Evolutionary conservation across 2,113 vertebrate species (phyloP).

Genomic region (Rhinopomastus cyanomelas): DNA sequence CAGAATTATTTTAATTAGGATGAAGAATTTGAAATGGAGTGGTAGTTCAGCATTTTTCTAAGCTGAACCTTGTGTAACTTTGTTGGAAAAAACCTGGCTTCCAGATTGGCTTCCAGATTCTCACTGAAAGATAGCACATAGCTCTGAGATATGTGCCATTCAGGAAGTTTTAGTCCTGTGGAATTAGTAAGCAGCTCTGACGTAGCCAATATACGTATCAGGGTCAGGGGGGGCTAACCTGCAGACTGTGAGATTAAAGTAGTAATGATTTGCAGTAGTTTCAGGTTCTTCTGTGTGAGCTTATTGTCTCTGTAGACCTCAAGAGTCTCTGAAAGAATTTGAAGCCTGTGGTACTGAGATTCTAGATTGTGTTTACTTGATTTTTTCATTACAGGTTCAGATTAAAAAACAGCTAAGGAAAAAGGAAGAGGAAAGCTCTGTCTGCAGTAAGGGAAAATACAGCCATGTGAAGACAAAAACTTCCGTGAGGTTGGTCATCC

Average conservation of each 20-base stretch:
- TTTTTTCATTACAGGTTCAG: conserved; percentile 72
- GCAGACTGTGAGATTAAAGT: background rate
- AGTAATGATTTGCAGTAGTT: background rate
- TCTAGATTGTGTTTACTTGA: background rate
- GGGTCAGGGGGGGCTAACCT: no score
- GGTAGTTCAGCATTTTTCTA: background rate
- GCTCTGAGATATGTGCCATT: background rate
- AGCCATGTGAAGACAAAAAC: conserved; percentile 43
- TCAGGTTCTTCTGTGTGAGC: background rate
- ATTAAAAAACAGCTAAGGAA: conserved; percentile 61
- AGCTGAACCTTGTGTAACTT: background rate
- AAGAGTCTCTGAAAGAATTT: background rate
- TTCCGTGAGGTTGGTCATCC: conserved; percentile 65
- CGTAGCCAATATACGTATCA: background rate
- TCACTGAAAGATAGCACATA: background rate
- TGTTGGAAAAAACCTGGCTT: background rate
- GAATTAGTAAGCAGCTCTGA: background rate
- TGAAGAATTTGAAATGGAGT: background rate
- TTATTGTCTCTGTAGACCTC: background rate
- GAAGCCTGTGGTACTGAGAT: background rate
- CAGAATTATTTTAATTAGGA: rapidly evolving
- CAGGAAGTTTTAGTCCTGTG: background rate
- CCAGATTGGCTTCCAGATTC: background rate
- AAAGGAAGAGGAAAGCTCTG: conserved; percentile 53
- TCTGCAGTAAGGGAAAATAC: conserved; percentile 56